Conservation (phyloP, 2,797 vertebrate genomes). For the Brachyalestes nurse region DNA sequence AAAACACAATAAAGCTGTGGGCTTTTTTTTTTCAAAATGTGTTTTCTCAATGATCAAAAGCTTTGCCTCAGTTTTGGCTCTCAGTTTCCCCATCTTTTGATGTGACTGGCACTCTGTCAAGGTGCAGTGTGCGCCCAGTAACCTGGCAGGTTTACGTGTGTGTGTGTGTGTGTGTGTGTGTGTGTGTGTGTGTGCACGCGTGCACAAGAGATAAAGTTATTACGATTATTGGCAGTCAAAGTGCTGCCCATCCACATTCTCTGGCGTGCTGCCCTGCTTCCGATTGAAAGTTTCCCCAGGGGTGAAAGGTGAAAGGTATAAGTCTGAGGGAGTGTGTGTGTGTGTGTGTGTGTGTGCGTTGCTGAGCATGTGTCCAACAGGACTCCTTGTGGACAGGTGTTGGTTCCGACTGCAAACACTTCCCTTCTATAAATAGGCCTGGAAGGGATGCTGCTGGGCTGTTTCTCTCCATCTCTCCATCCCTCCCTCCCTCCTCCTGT, state of each 20-base stretch:
- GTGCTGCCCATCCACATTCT: constrained; percentile 57
- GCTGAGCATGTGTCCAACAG: constrained; percentile 58
- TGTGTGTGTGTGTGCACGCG: not conserved
- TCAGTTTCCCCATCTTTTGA: constrained; percentile 74
- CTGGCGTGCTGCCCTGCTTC: constrained; percentile 57
- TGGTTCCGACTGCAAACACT: constrained; percentile 55
- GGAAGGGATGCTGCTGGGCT: constrained; percentile 54
- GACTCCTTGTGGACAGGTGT: constrained; percentile 64
- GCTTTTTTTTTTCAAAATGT: constrained; percentile 31
- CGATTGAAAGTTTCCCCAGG: constrained; percentile 70
- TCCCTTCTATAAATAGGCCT: constrained; percentile 61
- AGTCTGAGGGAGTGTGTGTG: constrained; percentile 50
- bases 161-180: constrained; percentile 5
- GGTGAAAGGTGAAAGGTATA: constrained; percentile 50
- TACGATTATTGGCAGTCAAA: constrained; percentile 60
- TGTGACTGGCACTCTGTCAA: constrained; percentile 75
- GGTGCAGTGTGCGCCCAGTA: constrained; percentile 57
- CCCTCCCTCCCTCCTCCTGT: constrained; percentile 18
- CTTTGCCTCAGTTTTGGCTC: constrained; percentile 54
- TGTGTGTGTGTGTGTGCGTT: constrained; percentile 54
- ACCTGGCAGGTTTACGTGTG: constrained; percentile 59
- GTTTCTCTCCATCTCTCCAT: constrained; percentile 23
- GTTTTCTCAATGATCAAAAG: constrained; percentile 71
- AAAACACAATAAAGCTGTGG: constrained; percentile 50
- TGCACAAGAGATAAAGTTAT: constrained; percentile 49